These are phyloP conservation scores for Parus major DNA, from an alignment of 2,113 vertebrate species.

Conservation along the genomic window DNA sequence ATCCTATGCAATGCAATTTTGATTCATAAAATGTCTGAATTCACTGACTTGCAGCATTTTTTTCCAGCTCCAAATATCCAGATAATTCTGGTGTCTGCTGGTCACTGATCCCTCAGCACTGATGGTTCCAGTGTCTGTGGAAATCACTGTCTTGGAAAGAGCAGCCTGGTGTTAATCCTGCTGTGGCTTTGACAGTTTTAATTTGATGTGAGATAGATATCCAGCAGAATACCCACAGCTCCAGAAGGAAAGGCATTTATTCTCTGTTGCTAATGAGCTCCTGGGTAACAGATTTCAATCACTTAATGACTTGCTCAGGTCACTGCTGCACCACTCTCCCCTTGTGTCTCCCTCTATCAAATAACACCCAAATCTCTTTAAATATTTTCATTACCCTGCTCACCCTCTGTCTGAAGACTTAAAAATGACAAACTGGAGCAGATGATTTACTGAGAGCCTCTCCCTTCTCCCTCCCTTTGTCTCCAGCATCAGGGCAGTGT, in stretches of 20 bases:
- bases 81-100: background rate
- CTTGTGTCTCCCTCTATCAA: background rate
- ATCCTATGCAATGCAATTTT: background rate
- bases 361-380: background rate
- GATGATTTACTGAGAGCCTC: background rate
- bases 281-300: background rate
- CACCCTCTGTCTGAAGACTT: background rate
- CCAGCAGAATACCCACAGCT: background rate
- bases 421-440: background rate
- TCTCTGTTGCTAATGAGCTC: background rate
- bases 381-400: background rate
- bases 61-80: background rate
- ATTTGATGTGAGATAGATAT: background rate
- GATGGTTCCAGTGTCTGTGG: background rate
- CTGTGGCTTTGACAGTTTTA: background rate
- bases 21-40: background rate
- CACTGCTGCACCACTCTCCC: background rate
- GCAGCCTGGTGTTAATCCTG: background rate
- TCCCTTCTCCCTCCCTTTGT: slow-evolving; percentile 21
- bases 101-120: background rate
- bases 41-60: background rate
- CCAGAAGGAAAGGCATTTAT: background rate
- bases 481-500: background rate
- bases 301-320: background rate
- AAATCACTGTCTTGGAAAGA: background rate